Base-by-base conservation (phyloP, 2,888 invertebrate species). In the Caenorhabditis wallacei region DNA sequence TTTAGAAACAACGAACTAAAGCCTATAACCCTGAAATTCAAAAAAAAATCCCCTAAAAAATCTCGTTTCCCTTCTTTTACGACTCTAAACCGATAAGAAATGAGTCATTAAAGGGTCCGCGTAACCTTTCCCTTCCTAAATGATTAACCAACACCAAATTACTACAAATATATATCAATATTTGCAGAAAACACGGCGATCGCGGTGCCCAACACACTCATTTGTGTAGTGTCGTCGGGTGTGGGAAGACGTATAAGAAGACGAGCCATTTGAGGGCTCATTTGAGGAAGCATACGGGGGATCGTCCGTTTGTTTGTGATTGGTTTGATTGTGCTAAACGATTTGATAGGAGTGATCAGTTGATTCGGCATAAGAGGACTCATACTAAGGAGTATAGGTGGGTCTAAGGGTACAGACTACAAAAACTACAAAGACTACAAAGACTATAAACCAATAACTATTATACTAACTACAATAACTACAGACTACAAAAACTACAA, bases 211-310 rank as follows among this genome's bases (percentile, higher is more conserved):
- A 56, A 24, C 70, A 68, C 56, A 43, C 70, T n/a, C 86, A 86
- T 64, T 53, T 83, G 40, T 86, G 86, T 56, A 64, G 66, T 43
- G 57, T 71, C 18, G 61, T 66, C 7, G 82, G 82, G 0, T 86
- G 86, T 35, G 59, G 56, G n/a, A 86, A 84, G 54, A 86, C 84
- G 11, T 86, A 86, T 63, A 80, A 79, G 56, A 86, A 86, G 64
- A 86, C 86, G 18, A 86, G 86, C 24, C 86, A 86, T 76, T 59
- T 86, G 56, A 80, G 82, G 51, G 86, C 86, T 0, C 86, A 86
- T 80, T 26, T 83, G 30, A 78, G 86, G 85, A 76, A 72, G 20
- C 86, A 86, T 46, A 18, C 74, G 0, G 86, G 86, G 3, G 74
- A 66, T 4, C 51, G 80, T 10, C 86, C 86, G 11, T 86, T 84